Evolutionary conservation across 2,888 invertebrate species (phyloP).

Genomic region (Ophion ellenae): DNA sequence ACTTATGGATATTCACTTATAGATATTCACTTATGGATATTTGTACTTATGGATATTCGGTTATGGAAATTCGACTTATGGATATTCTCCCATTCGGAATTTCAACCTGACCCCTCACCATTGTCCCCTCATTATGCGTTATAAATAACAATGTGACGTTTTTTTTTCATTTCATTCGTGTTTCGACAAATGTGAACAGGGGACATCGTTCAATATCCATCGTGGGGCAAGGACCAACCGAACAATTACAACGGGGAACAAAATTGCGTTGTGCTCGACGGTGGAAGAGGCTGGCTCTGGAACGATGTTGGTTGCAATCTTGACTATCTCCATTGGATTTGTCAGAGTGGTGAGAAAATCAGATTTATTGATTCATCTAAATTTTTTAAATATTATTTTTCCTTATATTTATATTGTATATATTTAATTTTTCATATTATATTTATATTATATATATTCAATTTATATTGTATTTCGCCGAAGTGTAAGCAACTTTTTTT

Average conservation of each 20-base stretch:
- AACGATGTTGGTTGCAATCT: constrained; percentile 97
- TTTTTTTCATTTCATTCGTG: constrained; percentile 13
- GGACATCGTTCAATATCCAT: constrained; percentile 90
- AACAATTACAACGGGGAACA: constrained; percentile 98
- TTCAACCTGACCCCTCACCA: not conserved
- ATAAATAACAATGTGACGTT: constrained; percentile 47
- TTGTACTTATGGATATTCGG: no score
- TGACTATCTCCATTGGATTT: constrained; percentile 96
- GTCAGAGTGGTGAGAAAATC: constrained; percentile 91
- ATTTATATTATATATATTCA: no score
- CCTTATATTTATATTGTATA: no score
- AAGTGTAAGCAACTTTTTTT: no score
- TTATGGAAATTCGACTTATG: no score
- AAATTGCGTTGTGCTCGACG: constrained; percentile 97
- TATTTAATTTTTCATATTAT: no score
- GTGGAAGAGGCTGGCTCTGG: constrained; percentile 95
- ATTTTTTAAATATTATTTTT: no score
- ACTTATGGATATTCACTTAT: no score
- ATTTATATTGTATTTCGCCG: no score
- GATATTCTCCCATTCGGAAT: no score
- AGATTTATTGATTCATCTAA: not conserved
- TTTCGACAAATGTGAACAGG: constrained; percentile 84
- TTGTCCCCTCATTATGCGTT: constrained; percentile 15
- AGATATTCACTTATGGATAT: no score
- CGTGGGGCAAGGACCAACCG: constrained; percentile 97